Evolutionary conservation across 2,888 invertebrate genomes (phyloP), one percentile per base, ranked within the genome.

Genomic region (Pyrrhosoma nymphula): DNA sequence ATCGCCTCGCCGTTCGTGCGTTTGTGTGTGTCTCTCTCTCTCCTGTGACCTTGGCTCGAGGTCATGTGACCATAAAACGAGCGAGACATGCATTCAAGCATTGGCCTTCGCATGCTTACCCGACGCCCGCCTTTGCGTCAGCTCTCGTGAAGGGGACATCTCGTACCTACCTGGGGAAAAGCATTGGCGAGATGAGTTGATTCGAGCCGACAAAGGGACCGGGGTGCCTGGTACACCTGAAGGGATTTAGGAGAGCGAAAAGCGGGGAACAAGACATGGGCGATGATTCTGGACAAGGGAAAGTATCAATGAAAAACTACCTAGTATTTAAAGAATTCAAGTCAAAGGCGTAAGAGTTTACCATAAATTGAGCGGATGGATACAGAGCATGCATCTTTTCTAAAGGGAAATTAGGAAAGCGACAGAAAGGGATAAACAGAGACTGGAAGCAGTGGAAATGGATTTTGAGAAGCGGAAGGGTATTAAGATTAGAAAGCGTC

Each of bases 71-170:
- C 69, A 69, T 26, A n/a, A n/a, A 69, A 69, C 69, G n/a, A 69
- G 69, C n/a, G n/a, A 69, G 69, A n/a, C 69, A n/a, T 69, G 69
- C 69, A n/a, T 69, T 26, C 69, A 2, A 69, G 69, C 69, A 69
- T n/a, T 69, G 69, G 69, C 69, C 69, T 69, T 69, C 69, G 69
- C 69, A 69, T 69, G 69, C 26, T n/a, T n/a, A 26, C 69, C 69
- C 0, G 26, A 23, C 69, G 26, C 69, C 8, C 69, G 26, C 26
- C 69, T 23, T 47, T 12, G 69, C 26, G 26, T 26, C 0, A 6
- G 10, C 69, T 69, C 69, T 23, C 26, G n/a, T 8, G 69, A 69
- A n/a, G n/a, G 69, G 69, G 69, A 69, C 69, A 69, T n/a, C n/a
- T 69, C 47, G 47, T 47, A n/a, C n/a, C n/a, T n/a, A n/a, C 69